Evolutionary conservation across 2,888 invertebrate genomes (phyloP), one percentile per base, ranked within the genome.

Genomic region (Sinodicranocentrus sp.): DNA sequence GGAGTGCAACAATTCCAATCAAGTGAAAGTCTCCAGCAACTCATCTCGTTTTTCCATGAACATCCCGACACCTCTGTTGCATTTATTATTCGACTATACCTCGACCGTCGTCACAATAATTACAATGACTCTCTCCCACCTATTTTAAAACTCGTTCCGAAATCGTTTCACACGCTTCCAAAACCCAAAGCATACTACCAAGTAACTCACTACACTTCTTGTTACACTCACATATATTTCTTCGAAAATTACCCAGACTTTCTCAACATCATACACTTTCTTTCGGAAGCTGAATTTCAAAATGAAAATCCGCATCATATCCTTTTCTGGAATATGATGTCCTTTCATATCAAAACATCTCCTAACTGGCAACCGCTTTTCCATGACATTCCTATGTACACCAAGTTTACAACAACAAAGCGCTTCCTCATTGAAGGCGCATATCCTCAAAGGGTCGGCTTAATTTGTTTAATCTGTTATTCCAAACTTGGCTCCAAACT

Each of bases 191-290:
- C n/a, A n/a, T n/a, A n/a, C n/a, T n/a, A n/a, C n/a, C n/a, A n/a
- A n/a, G n/a, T n/a, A n/a, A n/a, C n/a, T n/a, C n/a, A n/a, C n/a
- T n/a, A n/a, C n/a, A n/a, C n/a, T n/a, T n/a, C 63, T 33, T 63
- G 63, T 21, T 33, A 19, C 15, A 5, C 26, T 2, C 39, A 63
- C 19, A 5, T 63, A 28, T 63, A 33, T n/a, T 63, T 63, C 19
- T 25, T 28, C 33, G 63, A 63, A n/a, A 33, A 28, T 63, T n/a
- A n/a, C 15, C n/a, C 10, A 1, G 63, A 63, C n/a, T 17, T 63
- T 13, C 17, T 6, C 5, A 63, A 63, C n/a, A n/a, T 3, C 15
- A 2, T 10, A 5, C n/a, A n/a, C n/a, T n/a, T 48, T n/a, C 48
- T 48, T n/a, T 10, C 3, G 5, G 48, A 48, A n/a, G 15, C 2